These are phyloP conservation scores for Rhagonycha lutea DNA, from an alignment of 2,888 invertebrate genomes.

Conservation along the genomic window DNA sequence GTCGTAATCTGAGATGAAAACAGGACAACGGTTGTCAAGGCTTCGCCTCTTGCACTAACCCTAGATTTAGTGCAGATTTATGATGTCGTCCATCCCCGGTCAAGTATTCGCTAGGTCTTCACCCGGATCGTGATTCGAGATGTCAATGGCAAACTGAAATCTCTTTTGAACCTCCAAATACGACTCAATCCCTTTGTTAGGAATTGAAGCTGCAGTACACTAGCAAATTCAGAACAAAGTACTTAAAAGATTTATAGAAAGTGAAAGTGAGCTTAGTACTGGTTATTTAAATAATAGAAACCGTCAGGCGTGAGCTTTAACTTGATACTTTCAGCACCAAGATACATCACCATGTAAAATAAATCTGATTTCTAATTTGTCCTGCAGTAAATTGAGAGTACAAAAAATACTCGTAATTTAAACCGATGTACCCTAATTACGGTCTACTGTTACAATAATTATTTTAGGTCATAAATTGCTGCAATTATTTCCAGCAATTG, in stretches of 20 bases:
- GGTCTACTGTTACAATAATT: not conserved
- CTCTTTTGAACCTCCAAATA: constrained; percentile 18
- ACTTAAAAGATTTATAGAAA: constrained; percentile 17
- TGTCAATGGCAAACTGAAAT: constrained; percentile 18
- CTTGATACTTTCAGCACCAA: not conserved
- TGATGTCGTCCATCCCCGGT: constrained; percentile 21
- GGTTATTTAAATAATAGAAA: constrained; percentile 16
- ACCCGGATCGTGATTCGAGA: constrained; percentile 20
- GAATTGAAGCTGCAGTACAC: constrained; percentile 17
- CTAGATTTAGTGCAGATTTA: constrained; percentile 19
- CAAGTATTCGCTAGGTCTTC: constrained; percentile 19
- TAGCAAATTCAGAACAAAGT: constrained; percentile 13
- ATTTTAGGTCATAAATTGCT: not conserved
- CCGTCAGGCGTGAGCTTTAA: not conserved
- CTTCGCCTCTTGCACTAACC: constrained; percentile 16
- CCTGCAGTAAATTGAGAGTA: not conserved
- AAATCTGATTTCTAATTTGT: constrained; percentile 3
- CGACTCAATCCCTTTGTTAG: constrained; percentile 19
- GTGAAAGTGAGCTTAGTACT: constrained; percentile 12
- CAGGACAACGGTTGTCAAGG: constrained; percentile 19
- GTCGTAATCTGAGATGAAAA: constrained; percentile 21
- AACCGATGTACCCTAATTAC: not conserved
- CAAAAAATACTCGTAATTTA: not conserved
- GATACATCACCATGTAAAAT: constrained; percentile 2
- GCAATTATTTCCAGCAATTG: not conserved